A percentile compares a stretch with the other conserved stretches of the same genome.
phyloP scores from a whole-genome alignment of 2,797 vertebrate species.

The Stomatorhinus walkeri region DNA sequence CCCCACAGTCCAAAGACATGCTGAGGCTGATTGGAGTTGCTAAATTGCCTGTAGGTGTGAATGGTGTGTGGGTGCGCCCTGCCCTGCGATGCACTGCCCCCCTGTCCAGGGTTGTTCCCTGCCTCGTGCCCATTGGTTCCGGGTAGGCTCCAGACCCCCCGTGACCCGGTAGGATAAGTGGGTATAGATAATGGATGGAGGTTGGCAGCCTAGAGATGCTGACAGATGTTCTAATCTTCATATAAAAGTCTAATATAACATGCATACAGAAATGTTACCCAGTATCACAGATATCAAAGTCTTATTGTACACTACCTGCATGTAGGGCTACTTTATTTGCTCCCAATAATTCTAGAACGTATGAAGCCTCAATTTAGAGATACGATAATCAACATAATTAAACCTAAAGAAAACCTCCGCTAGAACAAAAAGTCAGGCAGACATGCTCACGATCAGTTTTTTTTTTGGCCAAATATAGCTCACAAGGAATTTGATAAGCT shows the following conservation, averaged over 20 bases:
- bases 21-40: not conserved
- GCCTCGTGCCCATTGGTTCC: no score
- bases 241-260: not conserved
- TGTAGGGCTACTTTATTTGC: not conserved
- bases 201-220: not conserved
- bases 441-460: not conserved
- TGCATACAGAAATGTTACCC: not conserved
- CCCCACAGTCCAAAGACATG: not conserved
- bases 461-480: not conserved
- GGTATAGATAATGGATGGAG: no score
- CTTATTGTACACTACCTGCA: not conserved
- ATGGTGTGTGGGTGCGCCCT: not conserved
- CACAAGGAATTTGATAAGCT: not conserved
- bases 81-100: not conserved
- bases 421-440: not conserved
- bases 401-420: not conserved
- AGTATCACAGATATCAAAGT: not conserved
- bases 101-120: no score
- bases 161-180: no score
- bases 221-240: not conserved
- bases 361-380: not conserved
- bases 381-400: not conserved
- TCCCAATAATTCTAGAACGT: not conserved
- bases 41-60: not conserved
- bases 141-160: no score